Evolutionary conservation across 2,113 vertebrate species (phyloP).

Genomic region (Pluvialis apricaria): DNA sequence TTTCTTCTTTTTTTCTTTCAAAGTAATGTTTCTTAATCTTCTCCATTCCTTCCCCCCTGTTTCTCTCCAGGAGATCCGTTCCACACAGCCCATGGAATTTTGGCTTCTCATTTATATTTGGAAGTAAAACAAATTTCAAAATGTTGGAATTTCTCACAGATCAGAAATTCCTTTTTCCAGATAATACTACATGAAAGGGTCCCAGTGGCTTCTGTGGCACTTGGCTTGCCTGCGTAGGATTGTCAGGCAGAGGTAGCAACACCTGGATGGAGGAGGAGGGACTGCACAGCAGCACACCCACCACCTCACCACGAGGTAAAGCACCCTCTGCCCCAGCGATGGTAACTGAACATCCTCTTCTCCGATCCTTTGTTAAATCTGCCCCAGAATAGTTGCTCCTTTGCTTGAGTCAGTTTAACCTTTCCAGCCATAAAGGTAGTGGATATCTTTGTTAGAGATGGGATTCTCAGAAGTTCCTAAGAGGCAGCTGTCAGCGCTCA

Average conservation of each 20-base stretch:
- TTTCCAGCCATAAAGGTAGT: background rate
- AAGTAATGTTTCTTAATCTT: background rate
- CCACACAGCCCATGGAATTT: slow-evolving; percentile 35
- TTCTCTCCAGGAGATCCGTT: background rate
- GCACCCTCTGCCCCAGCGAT: background rate
- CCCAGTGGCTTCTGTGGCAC: background rate
- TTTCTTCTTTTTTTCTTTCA: background rate
- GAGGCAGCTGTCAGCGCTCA: background rate
- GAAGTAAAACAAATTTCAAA: slow-evolving; percentile 21
- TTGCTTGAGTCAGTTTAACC: background rate
- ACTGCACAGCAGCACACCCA: background rate
- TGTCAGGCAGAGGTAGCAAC: background rate
- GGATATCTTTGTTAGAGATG: background rate
- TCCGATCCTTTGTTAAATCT: background rate
- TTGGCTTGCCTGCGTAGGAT: background rate
- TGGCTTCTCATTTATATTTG: background rate
- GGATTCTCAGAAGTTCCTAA: background rate
- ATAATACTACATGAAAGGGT: background rate
- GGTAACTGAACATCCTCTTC: background rate
- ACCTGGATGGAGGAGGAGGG: background rate
- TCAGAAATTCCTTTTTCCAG: background rate
- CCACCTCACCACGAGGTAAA: background rate
- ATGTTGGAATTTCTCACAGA: slow-evolving; percentile 17
- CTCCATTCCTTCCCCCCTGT: background rate
- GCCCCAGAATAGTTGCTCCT: background rate